Evolutionary conservation across 2,113 vertebrate genomes (phyloP), one percentile per base, ranked within the genome.

Genomic region (Notechis scutatus): DNA sequence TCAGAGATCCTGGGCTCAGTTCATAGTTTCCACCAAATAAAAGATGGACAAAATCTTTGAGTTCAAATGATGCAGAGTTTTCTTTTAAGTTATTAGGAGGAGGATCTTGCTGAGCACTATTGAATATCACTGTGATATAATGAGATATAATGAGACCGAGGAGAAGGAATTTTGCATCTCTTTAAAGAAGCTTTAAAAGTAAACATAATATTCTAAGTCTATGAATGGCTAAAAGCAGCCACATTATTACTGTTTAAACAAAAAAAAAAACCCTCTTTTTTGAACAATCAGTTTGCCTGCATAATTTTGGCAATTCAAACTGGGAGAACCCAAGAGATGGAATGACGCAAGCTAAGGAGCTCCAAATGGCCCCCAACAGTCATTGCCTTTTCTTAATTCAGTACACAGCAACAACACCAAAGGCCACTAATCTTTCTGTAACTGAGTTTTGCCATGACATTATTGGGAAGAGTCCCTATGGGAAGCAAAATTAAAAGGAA

Each of bases 401-500:
- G 69, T 81, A 42, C 11, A 11, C 15, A 56, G 5, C 10, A 45
- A 85, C 45, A 39, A 56, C 3, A 45, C 15, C 64, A 3, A 64
- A 81, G 81, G 24, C 7, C 15, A 64, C 1, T 61, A 34, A 86
- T 45, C 52, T 88, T 69, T 57, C 15, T 3, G 24, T 29, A 56
- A 34, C 74, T 21, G 55, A 54, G 10, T 29, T 18, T 89, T 18
- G 81, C 24, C 55, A 89, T 6, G 45, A 57, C 5, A 50, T 81
- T 29, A 64, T 57, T 89, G 39, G 21, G 18, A 88, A 89, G 26
- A 29, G 26, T 45, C 14, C 29, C 39, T 52, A 18, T 10, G 57
- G 23, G 12, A 93, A 87, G 47, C 20, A 56, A 87, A 93, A 24
- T 69, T 92, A 88, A 69, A 69, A 96, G 91, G 90, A 91, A 18